These are phyloP conservation scores for Xanthia icteritia DNA, from an alignment of 2,888 invertebrate genomes.

Conservation along the genomic window DNA sequence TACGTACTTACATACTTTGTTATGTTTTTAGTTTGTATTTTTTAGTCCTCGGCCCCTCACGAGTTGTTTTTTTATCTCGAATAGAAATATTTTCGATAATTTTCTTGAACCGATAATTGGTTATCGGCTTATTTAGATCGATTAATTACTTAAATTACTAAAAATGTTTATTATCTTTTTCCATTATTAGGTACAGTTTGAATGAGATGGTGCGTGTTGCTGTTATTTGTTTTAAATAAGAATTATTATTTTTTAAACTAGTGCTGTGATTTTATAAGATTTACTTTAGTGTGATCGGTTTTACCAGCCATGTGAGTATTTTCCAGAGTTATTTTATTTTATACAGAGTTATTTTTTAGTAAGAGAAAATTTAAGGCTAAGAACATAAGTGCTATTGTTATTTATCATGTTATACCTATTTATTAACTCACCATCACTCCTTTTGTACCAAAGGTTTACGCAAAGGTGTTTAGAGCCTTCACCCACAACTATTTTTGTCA, in stretches of 20 bases:
- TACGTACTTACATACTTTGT: too few relatives aligned
- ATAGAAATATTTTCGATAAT: conserved; percentile 60
- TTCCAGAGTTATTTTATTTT: background rate
- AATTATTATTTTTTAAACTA: background rate
- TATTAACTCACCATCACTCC: too few relatives aligned
- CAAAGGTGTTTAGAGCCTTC: too few relatives aligned
- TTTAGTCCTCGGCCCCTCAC: background rate
- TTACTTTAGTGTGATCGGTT: conserved; percentile 1
- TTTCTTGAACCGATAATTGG: conserved; percentile 44
- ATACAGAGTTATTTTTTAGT: background rate
- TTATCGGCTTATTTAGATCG: conserved; percentile 65
- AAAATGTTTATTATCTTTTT: conserved; percentile 17
- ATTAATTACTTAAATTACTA: conserved; percentile 55
- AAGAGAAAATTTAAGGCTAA: background rate
- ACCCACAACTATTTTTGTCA: too few relatives aligned
- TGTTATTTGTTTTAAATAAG: conserved; percentile 23
- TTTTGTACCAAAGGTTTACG: too few relatives aligned
- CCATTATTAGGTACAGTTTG: conserved; percentile 20
- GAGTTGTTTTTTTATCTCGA: conserved; percentile 47
- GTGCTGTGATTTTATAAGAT: conserved; percentile 21
- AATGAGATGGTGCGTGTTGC: conserved; percentile 45
- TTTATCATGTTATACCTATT: too few relatives aligned
- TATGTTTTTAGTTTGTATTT: background rate
- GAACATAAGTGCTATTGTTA: background rate
- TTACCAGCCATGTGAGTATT: conserved; percentile 30